Evolutionary conservation across 2,797 vertebrate genomes (phyloP), one percentile per base, ranked within the genome.

Genomic region (Lindbergichthys nudifrons): DNA sequence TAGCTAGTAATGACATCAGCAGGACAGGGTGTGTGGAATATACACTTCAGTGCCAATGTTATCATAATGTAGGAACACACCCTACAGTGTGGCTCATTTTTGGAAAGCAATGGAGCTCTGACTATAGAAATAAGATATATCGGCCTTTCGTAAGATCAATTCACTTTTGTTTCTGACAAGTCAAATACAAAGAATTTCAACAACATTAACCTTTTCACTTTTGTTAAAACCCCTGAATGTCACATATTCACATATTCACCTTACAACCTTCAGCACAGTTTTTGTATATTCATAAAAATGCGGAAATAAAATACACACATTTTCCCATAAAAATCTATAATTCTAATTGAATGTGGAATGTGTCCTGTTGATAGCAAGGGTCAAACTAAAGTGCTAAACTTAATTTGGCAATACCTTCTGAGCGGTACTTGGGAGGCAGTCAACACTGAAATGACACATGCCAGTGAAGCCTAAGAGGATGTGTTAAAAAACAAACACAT

Each of bases 311-410:
- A 52, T 15, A 58, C 72, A 62, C 26, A 4, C 6, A 26, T 26
- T 26, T 26, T 4, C 26, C 26, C 26, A 26, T 26, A 26, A 5
- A 57, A 0, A 43, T 67, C 10, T 39, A 1, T 13, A 45, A 75
- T 62, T 70, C 3, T 53, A n/a, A 43, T 9, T 69, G 26, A 61
- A 57, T 21, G 5, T 15, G 2, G 8, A 75, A 19, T 53, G 42
- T 18, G 23, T 30, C 19, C 13, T 26, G 2, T 63, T 0, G 3
- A 39, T 21, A 16, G 52, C 13, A n/a, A 5, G 0, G 30, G 10
- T 65, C 57, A 39, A 39, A 57, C 16, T 26, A 5, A 15, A 50
- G 56, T 39, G 57, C 19, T 72, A 18, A 23, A 11, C 10, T 26
- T 19, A 30, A 45, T 5, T 39, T 16, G 19, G 2, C 0, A 1